phyloP scores from a whole-genome alignment of 2,113 vertebrate species.

The Grammomys surdaster region DNA sequence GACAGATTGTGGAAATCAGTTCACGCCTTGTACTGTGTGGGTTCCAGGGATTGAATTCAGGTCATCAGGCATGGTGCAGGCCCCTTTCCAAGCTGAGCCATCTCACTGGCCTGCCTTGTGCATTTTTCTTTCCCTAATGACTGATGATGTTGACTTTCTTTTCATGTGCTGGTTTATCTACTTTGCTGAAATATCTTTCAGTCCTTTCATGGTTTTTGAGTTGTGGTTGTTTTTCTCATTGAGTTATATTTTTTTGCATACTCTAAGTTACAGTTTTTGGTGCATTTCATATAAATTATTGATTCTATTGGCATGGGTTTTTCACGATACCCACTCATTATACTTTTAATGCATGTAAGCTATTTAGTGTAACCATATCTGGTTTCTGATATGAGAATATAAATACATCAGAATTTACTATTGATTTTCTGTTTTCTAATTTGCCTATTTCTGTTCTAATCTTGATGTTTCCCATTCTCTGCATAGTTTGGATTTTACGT shows the following conservation, averaged over 20 bases:
- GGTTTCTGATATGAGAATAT: constrained; percentile 27
- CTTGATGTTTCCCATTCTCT: constrained; percentile 5
- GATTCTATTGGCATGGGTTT: constrained; percentile 14
- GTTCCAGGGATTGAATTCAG: background rate
- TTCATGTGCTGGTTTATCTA: background rate
- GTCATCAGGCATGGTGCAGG: background rate
- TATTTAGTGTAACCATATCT: background rate
- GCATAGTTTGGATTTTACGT: background rate
- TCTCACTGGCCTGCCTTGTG: background rate
- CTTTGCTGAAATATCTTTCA: constrained; percentile 23
- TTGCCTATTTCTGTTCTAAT: background rate
- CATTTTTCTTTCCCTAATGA: constrained; percentile 2
- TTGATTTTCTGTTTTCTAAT: constrained; percentile 7
- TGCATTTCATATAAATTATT: constrained; percentile 1
- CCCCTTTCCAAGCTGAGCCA: background rate
- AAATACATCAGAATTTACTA: constrained; percentile 21
- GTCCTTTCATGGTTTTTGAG: background rate
- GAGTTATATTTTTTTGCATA: background rate
- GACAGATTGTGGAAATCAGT: background rate
- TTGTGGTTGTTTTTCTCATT: constrained; percentile 49
- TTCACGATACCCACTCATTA: background rate
- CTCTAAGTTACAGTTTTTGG: background rate
- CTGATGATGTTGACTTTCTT: constrained; percentile 17
- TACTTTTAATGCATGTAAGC: background rate
- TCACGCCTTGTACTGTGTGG: background rate